phyloP scores from a whole-genome alignment of 2,113 vertebrate genomes.

The Okapia johnstoni region DNA sequence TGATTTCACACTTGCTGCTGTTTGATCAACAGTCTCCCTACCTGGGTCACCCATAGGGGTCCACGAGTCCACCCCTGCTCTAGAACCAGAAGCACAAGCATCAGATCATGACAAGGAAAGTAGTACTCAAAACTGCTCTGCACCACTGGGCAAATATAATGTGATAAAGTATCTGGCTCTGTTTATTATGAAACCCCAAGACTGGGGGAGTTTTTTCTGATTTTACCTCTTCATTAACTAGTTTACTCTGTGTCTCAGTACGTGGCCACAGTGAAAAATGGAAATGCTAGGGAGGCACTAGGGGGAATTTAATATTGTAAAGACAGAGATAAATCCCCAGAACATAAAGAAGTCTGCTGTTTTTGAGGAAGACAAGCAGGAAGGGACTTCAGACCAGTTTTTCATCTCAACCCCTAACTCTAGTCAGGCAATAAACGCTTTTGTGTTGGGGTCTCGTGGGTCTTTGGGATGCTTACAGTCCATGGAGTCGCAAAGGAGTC shows the following conservation, averaged over 20 bases:
- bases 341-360: not conserved
- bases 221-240: not conserved
- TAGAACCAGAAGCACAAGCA: not conserved
- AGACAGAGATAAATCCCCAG: not conserved
- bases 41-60: not conserved
- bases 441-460: not conserved
- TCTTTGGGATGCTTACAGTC: not conserved
- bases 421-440: not conserved
- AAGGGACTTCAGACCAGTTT: not conserved
- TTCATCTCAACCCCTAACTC: not conserved
- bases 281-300: not conserved
- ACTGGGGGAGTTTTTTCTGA: not conserved
- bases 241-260: not conserved
- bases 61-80: not conserved
- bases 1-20: not conserved
- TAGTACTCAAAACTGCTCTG: not conserved
- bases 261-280: not conserved
- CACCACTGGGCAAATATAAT: not conserved
- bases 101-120: not conserved
- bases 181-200: not conserved
- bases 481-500: not conserved
- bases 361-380: not conserved
- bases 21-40: not conserved
- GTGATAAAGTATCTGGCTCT: not conserved
- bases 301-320: not conserved